Percentiles rank a stretch among this genome's conserved stretches.
Conservation (phyloP, 2,888 invertebrate species). For the Dyspetes luteomarginatus region DNA sequence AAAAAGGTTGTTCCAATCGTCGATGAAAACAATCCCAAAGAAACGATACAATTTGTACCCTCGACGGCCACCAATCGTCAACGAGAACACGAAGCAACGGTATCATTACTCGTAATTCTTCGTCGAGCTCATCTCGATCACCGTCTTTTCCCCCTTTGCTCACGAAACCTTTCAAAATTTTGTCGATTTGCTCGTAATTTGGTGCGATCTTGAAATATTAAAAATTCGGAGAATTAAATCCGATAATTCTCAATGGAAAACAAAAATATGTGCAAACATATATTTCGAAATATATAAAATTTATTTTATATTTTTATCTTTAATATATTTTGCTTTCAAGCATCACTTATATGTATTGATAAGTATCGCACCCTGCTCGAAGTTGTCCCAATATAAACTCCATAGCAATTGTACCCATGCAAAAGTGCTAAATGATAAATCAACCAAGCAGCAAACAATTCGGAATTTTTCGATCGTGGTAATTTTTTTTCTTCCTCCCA, state of each 20-base stretch:
- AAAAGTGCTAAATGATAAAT: constrained; percentile 83
- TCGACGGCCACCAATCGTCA: constrained; percentile 82
- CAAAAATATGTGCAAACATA: too few species aligned
- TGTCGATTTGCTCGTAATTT: constrained; percentile 84
- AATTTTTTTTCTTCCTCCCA: constrained; percentile 62
- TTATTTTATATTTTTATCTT: too few species aligned
- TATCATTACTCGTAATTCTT: constrained; percentile 83
- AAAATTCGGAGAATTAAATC: constrained; percentile 60
- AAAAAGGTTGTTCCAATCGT: constrained; percentile 85
- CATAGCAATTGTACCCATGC: constrained; percentile 81
- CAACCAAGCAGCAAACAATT: constrained; percentile 84
- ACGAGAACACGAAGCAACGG: constrained; percentile 83
- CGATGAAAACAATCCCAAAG: constrained; percentile 87
- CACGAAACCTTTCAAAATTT: constrained; percentile 83
- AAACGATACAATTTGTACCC: constrained; percentile 83
- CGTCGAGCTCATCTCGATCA: constrained; percentile 83
- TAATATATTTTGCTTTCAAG: too few species aligned
- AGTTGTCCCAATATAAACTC: constrained; percentile 77
- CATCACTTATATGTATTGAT: too few species aligned
- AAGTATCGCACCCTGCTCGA: constrained; percentile 72
- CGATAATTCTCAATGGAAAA: too few species aligned
- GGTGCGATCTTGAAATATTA: constrained; percentile 71
- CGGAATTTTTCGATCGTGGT: constrained; percentile 76
- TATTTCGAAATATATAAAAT: too few species aligned
- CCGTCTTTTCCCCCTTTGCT: constrained; percentile 80